Percentiles rank a stretch among this genome's conserved stretches.
Evolutionary conservation across 2,888 invertebrate genomes (phyloP).

Genomic region (Deilephila porcellus): DNA sequence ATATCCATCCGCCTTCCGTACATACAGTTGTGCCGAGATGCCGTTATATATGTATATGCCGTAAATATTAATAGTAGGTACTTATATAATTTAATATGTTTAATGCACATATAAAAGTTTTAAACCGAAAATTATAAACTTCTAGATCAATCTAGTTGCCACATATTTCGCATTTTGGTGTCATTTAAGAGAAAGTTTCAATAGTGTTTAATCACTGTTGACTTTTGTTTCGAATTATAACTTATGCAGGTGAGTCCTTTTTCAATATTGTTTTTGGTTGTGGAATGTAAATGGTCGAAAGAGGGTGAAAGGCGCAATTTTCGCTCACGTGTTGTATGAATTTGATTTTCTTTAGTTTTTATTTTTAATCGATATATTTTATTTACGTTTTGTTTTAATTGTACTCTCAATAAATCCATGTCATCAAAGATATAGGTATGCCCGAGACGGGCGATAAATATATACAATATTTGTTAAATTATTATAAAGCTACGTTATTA

Average conservation of each 20-base stretch:
- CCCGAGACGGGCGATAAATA: constrained; percentile 17
- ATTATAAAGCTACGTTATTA: constrained; percentile 39
- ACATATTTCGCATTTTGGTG: constrained; percentile 1
- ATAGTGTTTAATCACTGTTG: neutral
- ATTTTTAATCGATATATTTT: neutral
- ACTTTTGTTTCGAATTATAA: neutral
- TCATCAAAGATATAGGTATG: constrained; percentile 12
- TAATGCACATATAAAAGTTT: neutral
- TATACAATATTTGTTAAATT: constrained; percentile 38
- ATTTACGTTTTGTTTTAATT: neutral
- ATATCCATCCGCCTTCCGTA: too few relatives aligned
- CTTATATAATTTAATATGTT: too few relatives aligned
- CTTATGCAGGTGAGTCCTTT: neutral
- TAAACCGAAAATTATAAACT: neutral
- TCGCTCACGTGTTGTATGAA: neutral
- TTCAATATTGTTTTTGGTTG: neutral
- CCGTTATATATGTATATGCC: too few relatives aligned
- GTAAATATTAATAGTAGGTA: too few relatives aligned
- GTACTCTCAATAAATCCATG: constrained; percentile 20
- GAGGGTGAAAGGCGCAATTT: neutral
- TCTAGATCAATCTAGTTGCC: neutral
- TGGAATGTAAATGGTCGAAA: constrained; percentile 1
- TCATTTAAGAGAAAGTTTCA: neutral
- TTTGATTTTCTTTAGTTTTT: neutral
- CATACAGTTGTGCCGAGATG: too few relatives aligned